A percentile compares a stretch with the other conserved stretches of the same genome.
Evolutionary conservation across 2,888 invertebrate genomes (phyloP).

Genomic region (Leucoma salicis): DNA sequence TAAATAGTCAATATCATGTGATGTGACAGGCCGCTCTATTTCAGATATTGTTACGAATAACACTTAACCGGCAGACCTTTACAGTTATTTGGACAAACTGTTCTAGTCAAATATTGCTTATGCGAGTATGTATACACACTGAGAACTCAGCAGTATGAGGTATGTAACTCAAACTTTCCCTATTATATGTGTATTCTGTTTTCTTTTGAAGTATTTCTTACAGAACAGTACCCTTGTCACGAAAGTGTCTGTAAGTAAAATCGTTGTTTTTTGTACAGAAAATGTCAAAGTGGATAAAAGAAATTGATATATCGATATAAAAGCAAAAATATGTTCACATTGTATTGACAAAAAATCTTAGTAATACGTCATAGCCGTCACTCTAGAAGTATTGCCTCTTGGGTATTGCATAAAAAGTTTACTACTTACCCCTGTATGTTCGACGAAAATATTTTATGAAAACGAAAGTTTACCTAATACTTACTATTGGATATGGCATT

Average conservation of each 20-base stretch:
- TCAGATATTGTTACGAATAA: slow-evolving; percentile 38
- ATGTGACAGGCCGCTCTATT: slow-evolving; percentile 50
- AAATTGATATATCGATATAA: slow-evolving; percentile 79
- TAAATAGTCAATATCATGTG: slow-evolving; percentile 55
- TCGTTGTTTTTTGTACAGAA: slow-evolving; percentile 41
- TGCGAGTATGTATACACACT: too few species aligned
- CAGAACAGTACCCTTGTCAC: slow-evolving; percentile 52
- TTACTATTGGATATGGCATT: slow-evolving; percentile 1
- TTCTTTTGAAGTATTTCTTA: too few species aligned
- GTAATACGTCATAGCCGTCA: slow-evolving; percentile 80
- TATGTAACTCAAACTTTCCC: too few species aligned
- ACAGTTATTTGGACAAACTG: too few species aligned
- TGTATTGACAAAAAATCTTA: slow-evolving; percentile 72
- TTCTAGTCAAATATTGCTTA: too few species aligned
- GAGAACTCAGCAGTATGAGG: too few species aligned
- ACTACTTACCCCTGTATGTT: slow-evolving; percentile 22
- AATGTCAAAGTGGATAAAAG: slow-evolving; percentile 63
- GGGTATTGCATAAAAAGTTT: slow-evolving; percentile 72
- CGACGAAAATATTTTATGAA: slow-evolving; percentile 11
- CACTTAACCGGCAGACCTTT: too few species aligned
- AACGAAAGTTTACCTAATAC: slow-evolving; percentile 7
- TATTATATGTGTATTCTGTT: too few species aligned
- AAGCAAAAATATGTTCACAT: slow-evolving; percentile 79
- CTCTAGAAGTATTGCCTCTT: slow-evolving; percentile 56
- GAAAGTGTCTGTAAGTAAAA: slow-evolving; percentile 43